Evolutionary conservation across 2,797 vertebrate species (phyloP).

Genomic region (Ciconia nigra): DNA sequence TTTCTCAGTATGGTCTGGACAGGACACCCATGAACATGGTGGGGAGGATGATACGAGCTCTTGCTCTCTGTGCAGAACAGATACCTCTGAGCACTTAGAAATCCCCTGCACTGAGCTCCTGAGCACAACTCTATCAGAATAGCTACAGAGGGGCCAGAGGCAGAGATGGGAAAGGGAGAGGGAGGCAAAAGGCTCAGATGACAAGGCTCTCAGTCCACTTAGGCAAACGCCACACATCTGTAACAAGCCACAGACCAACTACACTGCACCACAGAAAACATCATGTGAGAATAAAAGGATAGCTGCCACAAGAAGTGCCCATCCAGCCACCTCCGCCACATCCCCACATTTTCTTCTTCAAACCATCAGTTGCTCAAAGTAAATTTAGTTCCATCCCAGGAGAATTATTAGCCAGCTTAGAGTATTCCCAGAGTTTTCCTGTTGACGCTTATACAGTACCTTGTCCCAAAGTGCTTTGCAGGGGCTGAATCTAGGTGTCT

Average conservation of each 20-base stretch:
- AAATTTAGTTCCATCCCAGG: neutral
- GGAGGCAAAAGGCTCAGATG: neutral
- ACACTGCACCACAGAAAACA: neutral
- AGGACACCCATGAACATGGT: neutral
- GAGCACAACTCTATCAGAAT: fast-evolving
- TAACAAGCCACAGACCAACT: neutral
- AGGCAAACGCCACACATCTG: neutral
- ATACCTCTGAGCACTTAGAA: neutral
- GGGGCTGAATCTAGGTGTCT: too few relatives aligned
- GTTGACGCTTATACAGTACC: fast-evolving
- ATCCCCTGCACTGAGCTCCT: neutral
- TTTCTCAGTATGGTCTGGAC: neutral
- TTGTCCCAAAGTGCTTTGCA: neutral
- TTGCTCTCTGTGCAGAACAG: neutral
- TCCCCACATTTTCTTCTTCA: neutral
- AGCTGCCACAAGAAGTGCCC: neutral
- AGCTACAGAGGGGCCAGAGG: neutral
- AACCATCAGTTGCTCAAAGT: neutral
- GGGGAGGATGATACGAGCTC: fast-evolving
- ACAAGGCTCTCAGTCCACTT: neutral
- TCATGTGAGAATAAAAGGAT: neutral
- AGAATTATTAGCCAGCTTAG: neutral
- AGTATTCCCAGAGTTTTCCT: neutral
- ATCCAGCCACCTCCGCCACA: neutral
- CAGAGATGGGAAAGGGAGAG: neutral